Evolutionary conservation across 2,113 vertebrate genomes (phyloP).

Genomic region (Pontoporia blainvillei): DNA sequence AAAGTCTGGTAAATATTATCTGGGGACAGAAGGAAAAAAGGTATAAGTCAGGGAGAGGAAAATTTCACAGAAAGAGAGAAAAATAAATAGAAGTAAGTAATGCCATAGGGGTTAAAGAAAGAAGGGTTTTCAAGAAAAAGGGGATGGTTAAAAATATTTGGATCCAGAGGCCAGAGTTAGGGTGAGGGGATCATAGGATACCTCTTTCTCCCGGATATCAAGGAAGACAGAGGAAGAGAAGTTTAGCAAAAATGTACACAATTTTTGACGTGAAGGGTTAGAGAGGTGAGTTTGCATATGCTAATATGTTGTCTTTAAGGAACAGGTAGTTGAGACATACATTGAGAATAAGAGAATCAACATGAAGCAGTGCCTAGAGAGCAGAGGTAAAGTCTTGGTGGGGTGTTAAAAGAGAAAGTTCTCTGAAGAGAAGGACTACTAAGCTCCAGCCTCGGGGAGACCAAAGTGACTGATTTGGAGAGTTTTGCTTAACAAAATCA

Average conservation of each 20-base stretch:
- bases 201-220: background rate
- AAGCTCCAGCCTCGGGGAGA: background rate
- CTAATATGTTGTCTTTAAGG: background rate
- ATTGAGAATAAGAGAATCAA: background rate
- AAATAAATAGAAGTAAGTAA: background rate
- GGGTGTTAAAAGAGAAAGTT: background rate
- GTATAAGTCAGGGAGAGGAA: background rate
- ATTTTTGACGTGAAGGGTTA: background rate
- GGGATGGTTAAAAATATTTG: background rate
- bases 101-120: background rate
- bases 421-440: background rate
- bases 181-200: background rate
- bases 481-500: background rate
- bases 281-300: background rate
- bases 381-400: background rate
- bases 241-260: background rate
- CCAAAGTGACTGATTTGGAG: background rate
- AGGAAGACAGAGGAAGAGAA: background rate
- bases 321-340: background rate
- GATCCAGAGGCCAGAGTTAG: background rate
- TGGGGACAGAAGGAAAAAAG: background rate
- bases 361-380: background rate
- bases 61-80: background rate
- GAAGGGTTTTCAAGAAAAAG: background rate
- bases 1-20: background rate